phyloP scores from a whole-genome alignment of 2,888 invertebrate species.

The Strigamia crassipes region DNA sequence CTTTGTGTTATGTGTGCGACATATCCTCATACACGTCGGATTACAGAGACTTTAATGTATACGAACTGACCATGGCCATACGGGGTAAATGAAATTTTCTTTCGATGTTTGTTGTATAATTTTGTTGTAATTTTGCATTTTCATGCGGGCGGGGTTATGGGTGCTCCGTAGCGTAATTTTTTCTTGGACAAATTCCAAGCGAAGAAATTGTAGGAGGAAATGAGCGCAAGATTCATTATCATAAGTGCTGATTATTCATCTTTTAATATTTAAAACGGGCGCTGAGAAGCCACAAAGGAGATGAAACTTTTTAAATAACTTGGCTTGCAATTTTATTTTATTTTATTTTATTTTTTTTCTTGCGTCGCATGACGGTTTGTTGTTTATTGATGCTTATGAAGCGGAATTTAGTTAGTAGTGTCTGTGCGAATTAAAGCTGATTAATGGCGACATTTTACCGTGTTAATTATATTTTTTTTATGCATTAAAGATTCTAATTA shows the following conservation, averaged over 20 bases:
- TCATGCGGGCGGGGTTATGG: neutral
- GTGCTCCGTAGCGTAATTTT: neutral
- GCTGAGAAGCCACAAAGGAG: conserved; percentile 8
- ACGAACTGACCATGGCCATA: no score
- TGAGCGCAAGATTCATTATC: conserved; percentile 38
- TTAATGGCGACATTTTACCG: neutral
- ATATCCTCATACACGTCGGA: no score
- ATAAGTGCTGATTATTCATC: conserved; percentile 43
- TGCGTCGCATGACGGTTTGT: neutral
- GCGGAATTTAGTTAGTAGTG: neutral
- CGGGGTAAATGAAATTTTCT: neutral
- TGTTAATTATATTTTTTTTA: conserved; percentile 23
- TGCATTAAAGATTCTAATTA: conserved; percentile 17
- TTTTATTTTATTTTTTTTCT: neutral
- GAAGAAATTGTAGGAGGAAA: conserved; percentile 4
- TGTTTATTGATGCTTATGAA: conserved; percentile 25
- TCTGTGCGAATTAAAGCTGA: conserved; percentile 26
- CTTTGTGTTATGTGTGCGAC: no score
- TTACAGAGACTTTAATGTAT: no score
- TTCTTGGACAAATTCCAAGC: conserved; percentile 33
- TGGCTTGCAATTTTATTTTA: neutral
- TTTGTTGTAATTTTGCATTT: conserved; percentile 19
- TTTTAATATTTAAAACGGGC: conserved; percentile 15
- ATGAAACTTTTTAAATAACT: neutral
- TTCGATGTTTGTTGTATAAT: neutral